Percentiles rank a stretch among this genome's conserved stretches.
Evolutionary conservation across 2,888 invertebrate species (phyloP).

Genomic region (Thelaira solivaga): DNA sequence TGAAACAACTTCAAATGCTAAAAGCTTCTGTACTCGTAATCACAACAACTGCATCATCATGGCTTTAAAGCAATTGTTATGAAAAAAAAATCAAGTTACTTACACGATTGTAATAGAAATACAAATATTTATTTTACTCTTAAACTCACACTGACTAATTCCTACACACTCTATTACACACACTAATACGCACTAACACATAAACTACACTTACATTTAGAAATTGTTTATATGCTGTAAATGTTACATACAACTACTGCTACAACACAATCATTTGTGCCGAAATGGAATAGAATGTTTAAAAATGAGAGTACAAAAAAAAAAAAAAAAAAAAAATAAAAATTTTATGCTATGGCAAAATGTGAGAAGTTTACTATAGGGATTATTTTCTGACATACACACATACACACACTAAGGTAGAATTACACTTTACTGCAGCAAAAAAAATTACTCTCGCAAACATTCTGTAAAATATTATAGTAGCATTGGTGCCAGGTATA

Average conservation of each 20-base stretch:
- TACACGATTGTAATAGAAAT: conserved; percentile 29
- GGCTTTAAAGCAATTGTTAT: conserved; percentile 35
- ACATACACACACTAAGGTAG: conserved; percentile 19
- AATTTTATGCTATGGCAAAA: conserved; percentile 38
- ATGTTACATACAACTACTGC: conserved; percentile 8
- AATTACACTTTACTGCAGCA: conserved; percentile 2
- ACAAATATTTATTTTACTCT: conserved; percentile 34
- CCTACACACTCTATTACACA: not conserved
- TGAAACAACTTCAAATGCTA: conserved; percentile 49
- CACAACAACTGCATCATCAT: conserved; percentile 35
- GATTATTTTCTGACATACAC: conserved; percentile 41
- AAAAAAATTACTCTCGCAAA: not conserved
- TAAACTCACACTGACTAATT: conserved; percentile 8
- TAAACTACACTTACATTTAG: conserved; percentile 1
- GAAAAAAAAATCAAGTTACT: conserved; percentile 26
- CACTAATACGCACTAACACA: too few relatives aligned
- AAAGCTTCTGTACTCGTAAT: conserved; percentile 48
- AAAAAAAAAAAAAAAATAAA: not conserved
- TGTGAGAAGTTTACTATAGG: conserved; percentile 51
- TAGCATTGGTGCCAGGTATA: conserved; percentile 44
- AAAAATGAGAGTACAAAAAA: not conserved
- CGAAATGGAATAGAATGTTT: conserved; percentile 34
- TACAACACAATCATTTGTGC: conserved; percentile 35
- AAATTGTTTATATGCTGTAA: conserved; percentile 23
- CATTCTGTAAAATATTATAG: conserved; percentile 3